Evolutionary conservation across 2,113 vertebrate species (phyloP).

Genomic region (Laterallus jamaicensis): DNA sequence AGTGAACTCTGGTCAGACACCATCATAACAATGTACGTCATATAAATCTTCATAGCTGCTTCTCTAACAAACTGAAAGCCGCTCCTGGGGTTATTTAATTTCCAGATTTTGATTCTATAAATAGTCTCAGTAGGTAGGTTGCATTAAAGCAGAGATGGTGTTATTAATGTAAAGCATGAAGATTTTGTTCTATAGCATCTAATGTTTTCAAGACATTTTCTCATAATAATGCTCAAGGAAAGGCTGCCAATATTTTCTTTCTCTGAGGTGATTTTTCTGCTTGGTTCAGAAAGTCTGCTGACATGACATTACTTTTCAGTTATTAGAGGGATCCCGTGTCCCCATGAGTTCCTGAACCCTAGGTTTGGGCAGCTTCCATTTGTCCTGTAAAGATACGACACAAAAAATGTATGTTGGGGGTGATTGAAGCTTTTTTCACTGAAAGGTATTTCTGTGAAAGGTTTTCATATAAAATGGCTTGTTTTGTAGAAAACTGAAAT

Average conservation of each 20-base stretch:
- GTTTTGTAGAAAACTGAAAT: neutral
- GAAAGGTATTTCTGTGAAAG: neutral
- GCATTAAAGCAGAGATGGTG: neutral
- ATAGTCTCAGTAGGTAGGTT: neutral
- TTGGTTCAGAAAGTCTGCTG: neutral
- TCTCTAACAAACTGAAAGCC: neutral
- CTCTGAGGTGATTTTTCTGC: neutral
- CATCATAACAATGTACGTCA: neutral
- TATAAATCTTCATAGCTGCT: neutral
- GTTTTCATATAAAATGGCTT: neutral
- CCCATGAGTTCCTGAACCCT: neutral
- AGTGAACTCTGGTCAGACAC: neutral
- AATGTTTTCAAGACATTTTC: neutral
- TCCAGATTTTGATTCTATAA: neutral
- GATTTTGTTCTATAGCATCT: neutral
- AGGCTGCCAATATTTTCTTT: neutral
- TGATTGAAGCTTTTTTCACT: neutral
- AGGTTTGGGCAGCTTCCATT: neutral
- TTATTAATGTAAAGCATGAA: neutral
- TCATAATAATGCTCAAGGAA: neutral
- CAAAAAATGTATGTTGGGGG: neutral
- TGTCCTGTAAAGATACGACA: neutral
- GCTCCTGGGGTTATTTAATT: neutral
- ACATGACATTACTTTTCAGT: neutral
- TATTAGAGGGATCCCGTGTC: neutral